Percentiles rank a stretch among this genome's conserved stretches.
Conservation (phyloP, 2,113 vertebrate genomes). For the Dromiciops gliroides region DNA sequence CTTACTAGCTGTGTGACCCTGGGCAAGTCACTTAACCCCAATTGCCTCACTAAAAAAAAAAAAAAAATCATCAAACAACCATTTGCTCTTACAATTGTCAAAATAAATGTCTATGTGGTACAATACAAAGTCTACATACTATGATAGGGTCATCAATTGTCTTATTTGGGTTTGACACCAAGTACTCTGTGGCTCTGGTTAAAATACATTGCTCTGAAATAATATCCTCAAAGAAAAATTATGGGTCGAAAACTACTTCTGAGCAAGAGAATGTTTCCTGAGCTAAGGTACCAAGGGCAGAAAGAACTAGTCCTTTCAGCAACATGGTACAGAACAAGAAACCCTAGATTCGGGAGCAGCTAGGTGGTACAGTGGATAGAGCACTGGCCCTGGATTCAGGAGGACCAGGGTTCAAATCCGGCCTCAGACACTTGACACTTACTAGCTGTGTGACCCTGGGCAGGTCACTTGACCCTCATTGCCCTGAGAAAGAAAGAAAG, state of each 20-base stretch:
- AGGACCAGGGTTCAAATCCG: no score
- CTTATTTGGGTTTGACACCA: background rate
- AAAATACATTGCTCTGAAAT: constrained; percentile 12
- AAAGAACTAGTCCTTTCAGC: background rate
- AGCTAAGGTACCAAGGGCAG: background rate
- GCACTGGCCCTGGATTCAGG: no score
- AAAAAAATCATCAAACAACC: background rate
- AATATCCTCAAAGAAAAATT: constrained; percentile 1
- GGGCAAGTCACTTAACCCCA: no score
- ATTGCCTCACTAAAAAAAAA: no score
- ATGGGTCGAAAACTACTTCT: background rate
- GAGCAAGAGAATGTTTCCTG: background rate
- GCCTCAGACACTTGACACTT: no score
- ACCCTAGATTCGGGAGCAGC: background rate
- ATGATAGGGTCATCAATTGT: background rate
- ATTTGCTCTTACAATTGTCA: background rate
- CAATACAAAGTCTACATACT: background rate
- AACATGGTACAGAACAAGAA: background rate
- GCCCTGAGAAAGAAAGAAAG: no score
- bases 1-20: no score
- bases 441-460: no score
- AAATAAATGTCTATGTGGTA: background rate
- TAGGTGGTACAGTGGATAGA: no score
- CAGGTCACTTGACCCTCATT: no score
- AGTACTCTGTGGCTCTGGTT: constrained; percentile 8